Conservation (phyloP, 2,888 invertebrate genomes). For the Rotaria sp. region DNA sequence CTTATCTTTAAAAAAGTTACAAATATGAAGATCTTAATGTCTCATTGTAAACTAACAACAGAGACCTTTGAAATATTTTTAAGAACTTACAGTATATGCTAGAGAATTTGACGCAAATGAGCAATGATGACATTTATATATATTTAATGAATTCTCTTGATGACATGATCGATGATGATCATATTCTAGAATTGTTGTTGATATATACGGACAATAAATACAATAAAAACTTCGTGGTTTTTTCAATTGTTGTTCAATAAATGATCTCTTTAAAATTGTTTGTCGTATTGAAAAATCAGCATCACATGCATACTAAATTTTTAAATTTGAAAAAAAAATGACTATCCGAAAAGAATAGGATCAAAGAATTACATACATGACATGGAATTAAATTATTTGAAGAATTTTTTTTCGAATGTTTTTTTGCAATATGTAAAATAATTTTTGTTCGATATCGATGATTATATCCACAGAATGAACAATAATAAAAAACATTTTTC, state of each 20-base stretch:
- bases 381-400: not conserved
- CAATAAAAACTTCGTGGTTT: not conserved
- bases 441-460: not conserved
- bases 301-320: not conserved
- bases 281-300: slow-evolving; percentile 2
- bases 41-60: no score
- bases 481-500: not conserved
- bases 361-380: not conserved
- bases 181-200: not conserved
- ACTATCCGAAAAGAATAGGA: not conserved
- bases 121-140: not conserved
- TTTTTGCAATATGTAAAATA: not conserved
- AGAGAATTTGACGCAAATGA: not conserved
- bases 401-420: not conserved
- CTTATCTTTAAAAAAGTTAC: no score
- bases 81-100: not conserved
- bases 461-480: slow-evolving; percentile 20
- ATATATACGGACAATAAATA: not conserved
- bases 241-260: slow-evolving; percentile 1
- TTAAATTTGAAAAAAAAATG: not conserved
- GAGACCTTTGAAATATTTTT: no score
- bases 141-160: not conserved
- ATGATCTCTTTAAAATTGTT: not conserved
- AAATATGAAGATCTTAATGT: no score
- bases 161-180: not conserved